Evolutionary conservation across 2,113 vertebrate species (phyloP).

Genomic region (Laticauda colubrina): DNA sequence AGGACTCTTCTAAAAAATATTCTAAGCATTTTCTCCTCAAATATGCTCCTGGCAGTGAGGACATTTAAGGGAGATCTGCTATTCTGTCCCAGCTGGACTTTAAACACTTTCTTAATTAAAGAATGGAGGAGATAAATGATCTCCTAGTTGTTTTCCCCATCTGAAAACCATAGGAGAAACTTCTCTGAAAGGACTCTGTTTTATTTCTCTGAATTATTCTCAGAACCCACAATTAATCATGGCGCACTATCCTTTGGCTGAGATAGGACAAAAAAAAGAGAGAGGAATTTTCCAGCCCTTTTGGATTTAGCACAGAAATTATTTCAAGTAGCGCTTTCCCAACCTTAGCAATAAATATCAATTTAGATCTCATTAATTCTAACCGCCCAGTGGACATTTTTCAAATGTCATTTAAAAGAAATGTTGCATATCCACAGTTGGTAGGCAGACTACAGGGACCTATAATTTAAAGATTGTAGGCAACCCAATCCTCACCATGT

Average conservation of each 20-base stretch:
- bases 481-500: neutral
- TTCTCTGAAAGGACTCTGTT: neutral
- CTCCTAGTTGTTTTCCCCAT: neutral
- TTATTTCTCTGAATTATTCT: neutral
- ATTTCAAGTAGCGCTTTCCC: neutral
- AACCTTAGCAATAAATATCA: slow-evolving; percentile 8
- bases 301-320: neutral
- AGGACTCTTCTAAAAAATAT: neutral
- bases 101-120: neutral
- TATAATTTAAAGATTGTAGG: neutral
- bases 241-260: neutral
- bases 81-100: neutral
- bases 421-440: neutral
- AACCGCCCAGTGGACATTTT: neutral
- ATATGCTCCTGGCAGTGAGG: neutral
- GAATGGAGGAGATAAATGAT: neutral
- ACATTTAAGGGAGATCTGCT: neutral
- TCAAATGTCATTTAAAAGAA: slow-evolving; percentile 8
- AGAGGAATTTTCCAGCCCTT: neutral
- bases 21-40: neutral
- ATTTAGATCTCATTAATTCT: slow-evolving; percentile 16
- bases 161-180: neutral
- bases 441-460: neutral
- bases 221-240: neutral
- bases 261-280: neutral